A percentile compares a stretch with the other conserved stretches of the same genome.
Conservation (phyloP, 2,888 invertebrate species). For the Sussaba pulchella region DNA sequence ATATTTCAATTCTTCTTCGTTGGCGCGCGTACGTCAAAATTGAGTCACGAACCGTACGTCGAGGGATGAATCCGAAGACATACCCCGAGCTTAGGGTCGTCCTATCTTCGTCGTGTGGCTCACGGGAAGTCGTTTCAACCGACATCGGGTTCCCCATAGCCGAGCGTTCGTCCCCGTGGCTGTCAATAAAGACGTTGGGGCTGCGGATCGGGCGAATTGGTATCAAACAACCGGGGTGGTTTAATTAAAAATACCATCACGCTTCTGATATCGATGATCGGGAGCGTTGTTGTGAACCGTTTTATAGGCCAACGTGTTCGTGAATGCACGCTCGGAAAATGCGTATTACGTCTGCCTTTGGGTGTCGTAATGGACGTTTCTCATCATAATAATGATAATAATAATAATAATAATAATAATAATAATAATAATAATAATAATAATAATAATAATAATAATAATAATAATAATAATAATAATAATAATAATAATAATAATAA, state of each 20-base stretch:
- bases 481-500: too few relatives aligned
- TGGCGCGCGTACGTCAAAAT: background rate
- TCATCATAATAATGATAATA: too few relatives aligned
- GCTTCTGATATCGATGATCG: slow-evolving; percentile 76
- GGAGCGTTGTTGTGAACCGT: slow-evolving; percentile 24
- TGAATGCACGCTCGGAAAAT: slow-evolving; percentile 29
- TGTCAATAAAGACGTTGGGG: slow-evolving; percentile 52
- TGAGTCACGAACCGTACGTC: background rate
- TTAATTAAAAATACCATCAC: slow-evolving; percentile 81
- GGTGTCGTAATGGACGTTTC: slow-evolving; percentile 28
- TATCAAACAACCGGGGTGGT: slow-evolving; percentile 59
- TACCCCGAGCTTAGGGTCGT: background rate
- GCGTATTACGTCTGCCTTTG: background rate
- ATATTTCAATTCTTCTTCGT: too few relatives aligned
- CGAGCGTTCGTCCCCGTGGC: slow-evolving; percentile 20
- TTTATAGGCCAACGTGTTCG: slow-evolving; percentile 6
- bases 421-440: too few relatives aligned
- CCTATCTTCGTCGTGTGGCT: background rate
- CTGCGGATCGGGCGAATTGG: slow-evolving; percentile 17
- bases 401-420: background rate
- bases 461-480: too few relatives aligned
- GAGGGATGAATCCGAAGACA: background rate
- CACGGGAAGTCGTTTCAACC: background rate
- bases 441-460: too few relatives aligned
- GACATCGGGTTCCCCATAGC: slow-evolving; percentile 33